phyloP scores from a whole-genome alignment of 2,888 invertebrate species.

The Eupithecia exiguata region DNA sequence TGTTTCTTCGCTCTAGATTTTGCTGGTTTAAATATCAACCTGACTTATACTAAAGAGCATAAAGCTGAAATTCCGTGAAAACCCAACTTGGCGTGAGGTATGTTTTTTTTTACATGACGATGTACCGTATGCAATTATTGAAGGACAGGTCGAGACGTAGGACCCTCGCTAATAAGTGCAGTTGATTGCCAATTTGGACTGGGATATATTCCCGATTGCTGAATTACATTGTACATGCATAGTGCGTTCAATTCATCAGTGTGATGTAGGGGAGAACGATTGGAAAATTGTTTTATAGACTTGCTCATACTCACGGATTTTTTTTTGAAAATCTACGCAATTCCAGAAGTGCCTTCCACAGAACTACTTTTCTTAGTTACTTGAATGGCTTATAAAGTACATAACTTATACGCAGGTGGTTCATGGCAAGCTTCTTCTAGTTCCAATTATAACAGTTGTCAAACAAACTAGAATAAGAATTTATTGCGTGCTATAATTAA shows the following conservation, averaged over 20 bases:
- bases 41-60: neutral
- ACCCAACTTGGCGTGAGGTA: neutral
- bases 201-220: conserved; percentile 67
- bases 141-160: conserved; percentile 41
- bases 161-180: conserved; percentile 63
- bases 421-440: neutral
- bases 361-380: neutral
- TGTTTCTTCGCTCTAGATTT: neutral
- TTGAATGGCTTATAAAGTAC: neutral
- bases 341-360: neutral
- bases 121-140: conserved; percentile 35
- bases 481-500: conserved; percentile 68
- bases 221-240: conserved; percentile 52
- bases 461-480: conserved; percentile 64
- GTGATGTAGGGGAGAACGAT: conserved; percentile 11
- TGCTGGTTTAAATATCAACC: neutral
- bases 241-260: conserved; percentile 39
- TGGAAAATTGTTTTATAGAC: neutral
- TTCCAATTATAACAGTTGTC: conserved; percentile 23
- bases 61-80: neutral
- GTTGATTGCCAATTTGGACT: conserved; percentile 74
- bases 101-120: neutral
- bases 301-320: neutral
- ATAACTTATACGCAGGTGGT: conserved; percentile 5
- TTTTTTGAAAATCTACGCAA: neutral